These are phyloP conservation scores for Craniophora ligustri DNA, from an alignment of 2,888 invertebrate species.

Conservation along the genomic window DNA sequence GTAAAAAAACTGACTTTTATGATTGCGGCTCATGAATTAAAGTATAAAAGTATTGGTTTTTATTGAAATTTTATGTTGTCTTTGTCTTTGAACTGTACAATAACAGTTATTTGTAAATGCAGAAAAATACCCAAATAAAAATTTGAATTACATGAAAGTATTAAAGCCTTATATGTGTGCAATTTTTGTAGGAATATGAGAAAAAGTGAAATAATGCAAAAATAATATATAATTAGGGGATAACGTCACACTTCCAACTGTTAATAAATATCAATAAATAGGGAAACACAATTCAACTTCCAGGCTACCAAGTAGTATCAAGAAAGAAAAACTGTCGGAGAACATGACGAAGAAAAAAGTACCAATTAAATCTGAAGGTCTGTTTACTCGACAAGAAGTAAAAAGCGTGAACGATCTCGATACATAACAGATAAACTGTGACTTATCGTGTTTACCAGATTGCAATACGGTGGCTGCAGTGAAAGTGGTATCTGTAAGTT, in stretches of 20 bases:
- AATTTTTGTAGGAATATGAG: too few relatives aligned
- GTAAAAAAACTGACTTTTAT: slow-evolving; percentile 46
- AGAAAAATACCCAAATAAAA: background rate
- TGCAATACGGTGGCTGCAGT: slow-evolving; percentile 45
- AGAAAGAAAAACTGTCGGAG: too few relatives aligned
- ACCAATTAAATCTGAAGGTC: background rate
- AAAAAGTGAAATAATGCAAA: too few relatives aligned
- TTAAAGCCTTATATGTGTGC: too few relatives aligned
- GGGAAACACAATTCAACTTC: too few relatives aligned
- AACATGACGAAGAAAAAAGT: too few relatives aligned
- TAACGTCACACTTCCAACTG: too few relatives aligned
- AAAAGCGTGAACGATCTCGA: slow-evolving; percentile 15
- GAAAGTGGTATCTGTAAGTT: slow-evolving; percentile 44
- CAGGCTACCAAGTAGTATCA: too few relatives aligned
- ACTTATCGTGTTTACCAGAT: slow-evolving; percentile 31
- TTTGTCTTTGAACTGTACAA: background rate
- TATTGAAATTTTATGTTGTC: slow-evolving; percentile 17
- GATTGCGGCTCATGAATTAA: slow-evolving; percentile 29
- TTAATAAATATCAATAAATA: too few relatives aligned
- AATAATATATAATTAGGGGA: too few relatives aligned
- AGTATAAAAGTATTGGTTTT: slow-evolving; percentile 30
- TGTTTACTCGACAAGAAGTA: background rate
- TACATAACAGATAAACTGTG: slow-evolving; percentile 37
- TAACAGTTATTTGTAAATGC: background rate
- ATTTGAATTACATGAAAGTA: background rate